These are phyloP conservation scores for Drosophila neocordata DNA, from an alignment of 1,140 invertebrate genomes.

Conservation along the genomic window DNA sequence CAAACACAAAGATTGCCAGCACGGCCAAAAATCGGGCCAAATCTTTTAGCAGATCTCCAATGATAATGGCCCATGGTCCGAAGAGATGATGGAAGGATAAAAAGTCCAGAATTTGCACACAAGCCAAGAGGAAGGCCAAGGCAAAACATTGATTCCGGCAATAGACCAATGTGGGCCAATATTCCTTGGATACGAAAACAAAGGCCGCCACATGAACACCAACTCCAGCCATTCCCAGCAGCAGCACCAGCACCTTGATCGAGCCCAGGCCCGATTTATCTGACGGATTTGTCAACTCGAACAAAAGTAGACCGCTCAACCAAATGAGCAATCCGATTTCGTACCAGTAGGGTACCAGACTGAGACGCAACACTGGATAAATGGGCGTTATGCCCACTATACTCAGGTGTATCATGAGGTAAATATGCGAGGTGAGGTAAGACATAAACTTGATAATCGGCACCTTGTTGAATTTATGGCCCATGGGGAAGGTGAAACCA, in stretches of 20 bases:
- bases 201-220: slow-evolving; percentile 94
- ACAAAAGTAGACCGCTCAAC: slow-evolving; percentile 96
- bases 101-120: slow-evolving; percentile 98
- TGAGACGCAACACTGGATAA: slow-evolving; percentile 90
- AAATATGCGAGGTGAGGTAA: slow-evolving; percentile 98
- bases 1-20: slow-evolving; percentile 98
- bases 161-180: slow-evolving; percentile 94
- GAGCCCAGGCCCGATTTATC: slow-evolving; percentile 97
- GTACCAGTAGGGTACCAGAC: slow-evolving; percentile 93
- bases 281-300: slow-evolving; percentile 98
- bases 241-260: slow-evolving; percentile 95
- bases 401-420: slow-evolving; percentile 96
- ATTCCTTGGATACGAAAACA: slow-evolving; percentile 86
- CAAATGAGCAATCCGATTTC: slow-evolving; percentile 98
- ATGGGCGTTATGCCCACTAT: slow-evolving; percentile 96
- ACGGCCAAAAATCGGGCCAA: slow-evolving; percentile 98
- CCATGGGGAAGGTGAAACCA: slow-evolving; percentile 96
- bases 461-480: slow-evolving; percentile 97
- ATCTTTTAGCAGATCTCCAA: slow-evolving; percentile 95
- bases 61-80: slow-evolving; percentile 98
- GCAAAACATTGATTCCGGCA: slow-evolving; percentile 98
- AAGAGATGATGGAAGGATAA: slow-evolving; percentile 99
- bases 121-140: slow-evolving; percentile 95
- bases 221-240: slow-evolving; percentile 96
- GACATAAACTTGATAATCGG: slow-evolving; percentile 99